Base-by-base conservation (phyloP, 2,797 vertebrate species). In the Pelochelys cantorii region DNA sequence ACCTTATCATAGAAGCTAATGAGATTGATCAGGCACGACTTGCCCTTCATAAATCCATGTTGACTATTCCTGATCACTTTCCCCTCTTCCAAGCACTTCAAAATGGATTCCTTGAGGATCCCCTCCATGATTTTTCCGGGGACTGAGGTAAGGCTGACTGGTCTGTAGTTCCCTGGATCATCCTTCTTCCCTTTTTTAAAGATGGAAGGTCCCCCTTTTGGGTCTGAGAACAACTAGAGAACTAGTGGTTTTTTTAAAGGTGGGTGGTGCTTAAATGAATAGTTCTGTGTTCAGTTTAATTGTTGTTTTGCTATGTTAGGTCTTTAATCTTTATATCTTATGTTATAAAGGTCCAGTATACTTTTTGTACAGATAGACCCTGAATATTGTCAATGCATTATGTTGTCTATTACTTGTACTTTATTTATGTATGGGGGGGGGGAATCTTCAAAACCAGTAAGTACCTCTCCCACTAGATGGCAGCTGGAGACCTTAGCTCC, bases 381-480 rank as follows among this genome's bases (percentile, higher is more conserved):
- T 15, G n/a, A 14, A 8, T 81, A 34, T 42, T 14, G 0, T 1
- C 1, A 74, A 1, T 2, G 90, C 3, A 57, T 29, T 5, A 31
- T 2, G 68, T 29, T 56, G 55, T 31, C 71, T 25, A 0, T 77
- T 7, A 23, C 0, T 4, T 3, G 20, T 4, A 1, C 3, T 22
- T 77, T 29, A 54, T 1, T 3, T 11, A 3, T 56, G 81, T 89
- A 55, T 18, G 7, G n/a, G n/a, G 34, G n/a, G 18, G 31, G 22
- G 11, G 22, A 15, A 31, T 5, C 3, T 27, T 62, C 18, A 22
- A 75, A 75, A 75, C 12, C 42, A 48, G 29, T 52, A 52, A 7
- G 4, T 27, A 17, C 2, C 7, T 77, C 42, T 29, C 25, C 96
- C 96, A 94, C 96, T 96, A 97, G 96, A 68, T 96, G 96, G 96